These are phyloP conservation scores for Zoanthus sociatus DNA, from an alignment of 92 coral and sea anemone genomes.

Conservation along the genomic window DNA sequence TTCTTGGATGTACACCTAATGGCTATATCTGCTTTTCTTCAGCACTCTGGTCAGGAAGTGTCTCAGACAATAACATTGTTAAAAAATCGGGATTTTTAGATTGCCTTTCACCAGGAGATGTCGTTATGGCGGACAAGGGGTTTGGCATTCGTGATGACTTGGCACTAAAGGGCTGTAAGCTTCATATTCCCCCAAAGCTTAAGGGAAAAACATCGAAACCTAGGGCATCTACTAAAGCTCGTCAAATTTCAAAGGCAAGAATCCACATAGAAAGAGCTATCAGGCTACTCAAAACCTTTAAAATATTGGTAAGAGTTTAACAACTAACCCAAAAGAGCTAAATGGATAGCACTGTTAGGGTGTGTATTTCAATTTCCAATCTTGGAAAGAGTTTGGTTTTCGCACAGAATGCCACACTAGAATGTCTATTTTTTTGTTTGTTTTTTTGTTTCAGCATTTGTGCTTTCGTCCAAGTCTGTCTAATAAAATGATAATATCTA, in stretches of 20 bases:
- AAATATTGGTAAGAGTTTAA: background rate
- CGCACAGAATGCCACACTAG: background rate
- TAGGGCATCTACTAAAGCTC: constrained; percentile 7
- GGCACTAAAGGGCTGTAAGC: too few relatives aligned
- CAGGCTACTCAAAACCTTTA: background rate
- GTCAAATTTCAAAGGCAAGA: background rate
- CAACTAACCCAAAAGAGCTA: background rate
- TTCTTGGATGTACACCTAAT: constrained; percentile 6
- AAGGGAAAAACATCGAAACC: constrained; percentile 1
- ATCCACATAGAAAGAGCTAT: constrained; percentile 8
- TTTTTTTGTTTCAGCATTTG: too few relatives aligned
- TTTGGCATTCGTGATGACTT: background rate
- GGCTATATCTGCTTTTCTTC: constrained; percentile 1
- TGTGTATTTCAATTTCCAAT: background rate
- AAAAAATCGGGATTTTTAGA: too few relatives aligned
- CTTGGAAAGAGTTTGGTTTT: constrained; percentile 12
- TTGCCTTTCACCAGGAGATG: too few relatives aligned
- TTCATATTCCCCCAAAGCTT: background rate
- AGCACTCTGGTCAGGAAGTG: background rate
- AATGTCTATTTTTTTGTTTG: too few relatives aligned
- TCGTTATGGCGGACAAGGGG: background rate
- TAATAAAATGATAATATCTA: too few relatives aligned
- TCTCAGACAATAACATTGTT: too few relatives aligned
- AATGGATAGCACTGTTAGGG: constrained; percentile 4
- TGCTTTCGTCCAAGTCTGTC: too few relatives aligned